Percentiles rank a stretch among this genome's conserved stretches.
Conservation (phyloP, 2,888 invertebrate genomes). For the Cerceris rybyensis region DNA sequence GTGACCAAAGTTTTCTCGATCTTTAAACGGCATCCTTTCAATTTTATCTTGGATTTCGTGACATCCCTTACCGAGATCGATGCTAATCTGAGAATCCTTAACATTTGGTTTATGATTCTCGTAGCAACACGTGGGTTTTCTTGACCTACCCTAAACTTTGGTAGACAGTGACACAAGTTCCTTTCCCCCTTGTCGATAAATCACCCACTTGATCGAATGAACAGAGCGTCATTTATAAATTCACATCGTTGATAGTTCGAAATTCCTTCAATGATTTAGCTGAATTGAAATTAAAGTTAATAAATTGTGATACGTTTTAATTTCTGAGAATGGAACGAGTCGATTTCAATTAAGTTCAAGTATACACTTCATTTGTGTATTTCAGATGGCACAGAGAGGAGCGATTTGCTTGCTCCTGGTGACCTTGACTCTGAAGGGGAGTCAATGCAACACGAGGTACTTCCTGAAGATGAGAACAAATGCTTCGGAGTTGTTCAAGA, state of each 20-base stretch:
- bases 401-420: slow-evolving; percentile 65
- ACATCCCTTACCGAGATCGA: not conserved
- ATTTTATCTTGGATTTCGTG: not conserved
- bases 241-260: too few species aligned
- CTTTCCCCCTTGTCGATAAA: too few species aligned
- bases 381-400: slow-evolving; percentile 74
- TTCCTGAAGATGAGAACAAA: slow-evolving; percentile 66
- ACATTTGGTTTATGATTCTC: too few species aligned
- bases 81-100: too few species aligned
- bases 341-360: slow-evolving; percentile 6
- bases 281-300: not conserved
- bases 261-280: too few species aligned
- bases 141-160: too few species aligned
- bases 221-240: too few species aligned
- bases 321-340: not conserved
- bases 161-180: too few species aligned
- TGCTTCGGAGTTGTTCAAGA: slow-evolving; percentile 63
- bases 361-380: slow-evolving; percentile 27
- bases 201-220: too few species aligned
- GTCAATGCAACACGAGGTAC: slow-evolving; percentile 62
- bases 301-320: not conserved
- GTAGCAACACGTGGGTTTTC: too few species aligned
- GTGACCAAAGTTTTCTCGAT: slow-evolving; percentile 17
- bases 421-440: slow-evolving; percentile 49
- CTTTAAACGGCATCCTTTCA: not conserved